Evolutionary conservation across 2,113 vertebrate genomes (phyloP).

Genomic region (Sceloporus undulatus): DNA sequence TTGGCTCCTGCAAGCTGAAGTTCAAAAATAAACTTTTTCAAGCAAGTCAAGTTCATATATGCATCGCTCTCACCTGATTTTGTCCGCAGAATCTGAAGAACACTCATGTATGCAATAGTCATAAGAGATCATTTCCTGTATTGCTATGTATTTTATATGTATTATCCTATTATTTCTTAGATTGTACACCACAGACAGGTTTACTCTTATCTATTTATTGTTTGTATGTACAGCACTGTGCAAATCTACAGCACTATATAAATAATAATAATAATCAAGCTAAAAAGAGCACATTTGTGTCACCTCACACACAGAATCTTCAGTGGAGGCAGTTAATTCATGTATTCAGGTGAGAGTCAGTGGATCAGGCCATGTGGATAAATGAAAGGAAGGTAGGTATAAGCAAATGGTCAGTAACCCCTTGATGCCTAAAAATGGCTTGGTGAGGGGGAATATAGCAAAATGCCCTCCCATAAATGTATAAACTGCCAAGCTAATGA

Average conservation of each 20-base stretch:
- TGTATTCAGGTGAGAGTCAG: not conserved
- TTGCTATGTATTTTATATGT: too few relatives aligned
- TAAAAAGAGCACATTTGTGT: not conserved
- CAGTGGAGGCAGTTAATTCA: not conserved
- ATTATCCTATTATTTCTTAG: too few relatives aligned
- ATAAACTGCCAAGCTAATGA: not conserved
- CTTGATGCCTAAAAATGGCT: too few relatives aligned
- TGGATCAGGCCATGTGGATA: not conserved
- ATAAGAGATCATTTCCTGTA: not conserved
- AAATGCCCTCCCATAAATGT: too few relatives aligned
- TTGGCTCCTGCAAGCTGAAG: too few relatives aligned
- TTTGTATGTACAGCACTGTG: too few relatives aligned
- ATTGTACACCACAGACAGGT: too few relatives aligned
- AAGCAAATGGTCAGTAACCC: too few relatives aligned
- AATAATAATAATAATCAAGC: not conserved
- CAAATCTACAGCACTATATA: too few relatives aligned
- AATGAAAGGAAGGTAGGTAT: too few relatives aligned
- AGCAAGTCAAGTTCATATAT: not conserved
- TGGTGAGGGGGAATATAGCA: too few relatives aligned
- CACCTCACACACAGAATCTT: not conserved
- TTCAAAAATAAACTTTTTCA: not conserved
- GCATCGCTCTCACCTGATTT: not conserved
- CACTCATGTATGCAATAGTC: not conserved
- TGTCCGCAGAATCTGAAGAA: not conserved
- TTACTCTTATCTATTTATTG: too few relatives aligned